These are phyloP conservation scores for Alectoris magna DNA, from an alignment of 2,797 vertebrate species.

Conservation along the genomic window DNA sequence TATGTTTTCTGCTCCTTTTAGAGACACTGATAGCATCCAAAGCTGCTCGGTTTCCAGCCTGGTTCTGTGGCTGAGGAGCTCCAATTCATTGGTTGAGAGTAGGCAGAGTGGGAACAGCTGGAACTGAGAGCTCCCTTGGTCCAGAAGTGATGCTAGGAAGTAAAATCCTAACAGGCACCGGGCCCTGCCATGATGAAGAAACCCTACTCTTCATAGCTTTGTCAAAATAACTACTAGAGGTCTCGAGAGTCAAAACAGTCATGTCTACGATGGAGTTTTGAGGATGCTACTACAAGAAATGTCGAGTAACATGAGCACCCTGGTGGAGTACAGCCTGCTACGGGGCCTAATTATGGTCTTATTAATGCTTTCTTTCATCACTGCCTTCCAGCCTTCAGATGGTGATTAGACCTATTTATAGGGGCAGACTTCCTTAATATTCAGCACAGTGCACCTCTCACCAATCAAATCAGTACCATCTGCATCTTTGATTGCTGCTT, in stretches of 20 bases:
- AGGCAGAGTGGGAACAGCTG: not conserved
- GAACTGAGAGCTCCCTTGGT: not conserved
- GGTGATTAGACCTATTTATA: constrained; percentile 83
- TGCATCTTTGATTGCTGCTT: constrained; percentile 82
- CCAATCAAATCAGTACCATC: constrained; percentile 81
- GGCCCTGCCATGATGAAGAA: not conserved
- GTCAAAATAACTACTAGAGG: not conserved
- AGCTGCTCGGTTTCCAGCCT: not conserved
- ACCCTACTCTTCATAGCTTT: not conserved
- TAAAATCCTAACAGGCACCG: not conserved
- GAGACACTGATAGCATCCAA: not conserved
- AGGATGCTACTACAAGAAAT: constrained; percentile 5
- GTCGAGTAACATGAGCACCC: constrained; percentile 16
- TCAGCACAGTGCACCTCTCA: constrained; percentile 71
- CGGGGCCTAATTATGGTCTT: constrained; percentile 63
- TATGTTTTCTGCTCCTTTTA: not conserved
- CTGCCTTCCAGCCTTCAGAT: constrained; percentile 59
- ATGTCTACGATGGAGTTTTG: not conserved
- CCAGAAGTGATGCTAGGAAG: not conserved
- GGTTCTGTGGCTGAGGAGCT: not conserved
- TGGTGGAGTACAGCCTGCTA: constrained; percentile 41
- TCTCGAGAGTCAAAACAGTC: constrained; percentile 19
- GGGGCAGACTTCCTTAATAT: constrained; percentile 77
- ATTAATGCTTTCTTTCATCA: constrained; percentile 68
- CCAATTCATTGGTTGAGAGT: not conserved